These are phyloP conservation scores for Tetragonula carbonaria DNA, from an alignment of 2,888 invertebrate genomes.

Conservation along the genomic window DNA sequence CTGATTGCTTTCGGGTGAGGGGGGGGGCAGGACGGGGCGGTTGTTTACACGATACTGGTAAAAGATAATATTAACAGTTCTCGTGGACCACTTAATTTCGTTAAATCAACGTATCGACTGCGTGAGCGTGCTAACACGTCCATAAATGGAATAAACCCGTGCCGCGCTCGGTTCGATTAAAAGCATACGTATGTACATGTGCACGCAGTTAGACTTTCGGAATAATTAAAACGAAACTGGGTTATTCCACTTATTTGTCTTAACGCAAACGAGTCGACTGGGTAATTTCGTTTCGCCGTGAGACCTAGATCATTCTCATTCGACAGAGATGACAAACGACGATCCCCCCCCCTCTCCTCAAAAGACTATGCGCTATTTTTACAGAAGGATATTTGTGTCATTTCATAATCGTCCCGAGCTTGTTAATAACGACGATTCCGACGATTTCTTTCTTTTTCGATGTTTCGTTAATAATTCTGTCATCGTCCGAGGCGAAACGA, in stretches of 20 bases:
- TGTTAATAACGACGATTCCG: background rate
- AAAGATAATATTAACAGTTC: constrained; percentile 14
- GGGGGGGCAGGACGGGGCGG: no score
- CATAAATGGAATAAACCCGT: constrained; percentile 51
- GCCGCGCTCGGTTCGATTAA: constrained; percentile 31
- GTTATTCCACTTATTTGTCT: constrained; percentile 50
- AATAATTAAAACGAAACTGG: constrained; percentile 56
- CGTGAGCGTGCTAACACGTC: background rate
- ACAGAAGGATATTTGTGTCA: no score
- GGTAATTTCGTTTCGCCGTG: constrained; percentile 22
- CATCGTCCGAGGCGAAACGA: background rate
- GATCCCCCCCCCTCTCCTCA: no score
- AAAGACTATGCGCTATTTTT: constrained; percentile 6
- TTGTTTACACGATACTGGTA: constrained; percentile 2
- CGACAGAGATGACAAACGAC: background rate
- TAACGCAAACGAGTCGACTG: constrained; percentile 22
- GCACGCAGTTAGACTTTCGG: constrained; percentile 28
- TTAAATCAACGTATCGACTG: constrained; percentile 28
- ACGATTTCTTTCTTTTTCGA: no score
- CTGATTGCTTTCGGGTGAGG: background rate
- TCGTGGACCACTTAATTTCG: constrained; percentile 34
- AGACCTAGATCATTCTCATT: background rate
- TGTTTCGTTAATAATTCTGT: background rate
- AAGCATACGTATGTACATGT: constrained; percentile 21
- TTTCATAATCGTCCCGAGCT: background rate